phyloP scores from a whole-genome alignment of 2,113 vertebrate genomes.

The Mobula hypostoma region DNA sequence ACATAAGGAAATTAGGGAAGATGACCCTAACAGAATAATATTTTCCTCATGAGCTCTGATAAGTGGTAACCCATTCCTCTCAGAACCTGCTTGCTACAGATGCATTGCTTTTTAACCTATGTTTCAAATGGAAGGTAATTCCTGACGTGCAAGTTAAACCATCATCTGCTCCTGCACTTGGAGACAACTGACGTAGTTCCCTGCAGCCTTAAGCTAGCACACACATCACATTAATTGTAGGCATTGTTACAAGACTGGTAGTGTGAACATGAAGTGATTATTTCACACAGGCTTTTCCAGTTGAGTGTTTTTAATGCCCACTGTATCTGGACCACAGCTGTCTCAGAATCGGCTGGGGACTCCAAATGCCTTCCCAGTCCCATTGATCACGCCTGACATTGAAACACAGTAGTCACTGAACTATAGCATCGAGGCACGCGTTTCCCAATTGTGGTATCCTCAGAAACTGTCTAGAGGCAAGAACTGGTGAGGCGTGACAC shows the following conservation, averaged over 20 bases:
- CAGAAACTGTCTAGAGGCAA: slow-evolving; percentile 10
- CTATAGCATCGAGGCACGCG: not conserved
- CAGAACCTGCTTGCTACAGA: not conserved
- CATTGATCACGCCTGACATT: slow-evolving; percentile 21
- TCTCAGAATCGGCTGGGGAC: slow-evolving; percentile 3
- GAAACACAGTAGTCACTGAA: not conserved
- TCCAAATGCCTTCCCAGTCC: not conserved
- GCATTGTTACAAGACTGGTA: not conserved
- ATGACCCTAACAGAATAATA: too few species aligned
- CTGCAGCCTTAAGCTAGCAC: not conserved
- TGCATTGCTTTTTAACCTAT: not conserved
- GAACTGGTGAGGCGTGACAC: not conserved
- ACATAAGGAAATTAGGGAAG: too few species aligned
- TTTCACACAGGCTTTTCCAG: not conserved
- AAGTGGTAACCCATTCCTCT: not conserved
- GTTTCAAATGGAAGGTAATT: not conserved
- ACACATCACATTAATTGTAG: not conserved
- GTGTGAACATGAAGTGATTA: slow-evolving; percentile 16
- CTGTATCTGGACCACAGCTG: slow-evolving; percentile 7
- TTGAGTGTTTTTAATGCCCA: not conserved
- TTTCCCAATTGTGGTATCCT: not conserved
- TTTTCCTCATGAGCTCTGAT: not conserved
- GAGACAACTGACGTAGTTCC: not conserved
- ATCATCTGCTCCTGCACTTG: not conserved
- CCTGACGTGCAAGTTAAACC: not conserved